Percentiles rank a stretch among this genome's conserved stretches.
Evolutionary conservation across 2,888 invertebrate genomes (phyloP).

Genomic region (Phragmatobia fuliginosa): DNA sequence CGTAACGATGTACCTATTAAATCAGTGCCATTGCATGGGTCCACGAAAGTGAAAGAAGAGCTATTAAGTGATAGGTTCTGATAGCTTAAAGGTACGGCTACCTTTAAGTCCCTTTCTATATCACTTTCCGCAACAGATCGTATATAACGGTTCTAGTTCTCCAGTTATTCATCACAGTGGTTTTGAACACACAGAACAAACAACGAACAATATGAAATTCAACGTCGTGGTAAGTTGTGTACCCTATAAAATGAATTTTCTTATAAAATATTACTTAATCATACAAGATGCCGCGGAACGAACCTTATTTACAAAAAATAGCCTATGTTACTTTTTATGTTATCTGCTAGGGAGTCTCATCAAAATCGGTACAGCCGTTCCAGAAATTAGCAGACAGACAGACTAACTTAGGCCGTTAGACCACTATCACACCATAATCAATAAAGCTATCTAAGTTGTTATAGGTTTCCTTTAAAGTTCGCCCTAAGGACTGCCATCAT

Average conservation of each 20-base stretch:
- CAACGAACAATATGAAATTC: constrained; percentile 64
- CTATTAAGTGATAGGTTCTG: constrained; percentile 47
- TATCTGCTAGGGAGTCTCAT: no score
- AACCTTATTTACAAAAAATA: no score
- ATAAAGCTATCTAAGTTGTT: no score
- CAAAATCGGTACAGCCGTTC: no score
- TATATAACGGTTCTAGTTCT: constrained; percentile 70
- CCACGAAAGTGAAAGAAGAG: constrained; percentile 50
- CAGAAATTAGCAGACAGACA: no score
- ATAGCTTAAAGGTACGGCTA: constrained; percentile 44
- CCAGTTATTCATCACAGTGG: constrained; percentile 59
- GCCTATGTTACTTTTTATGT: no score
- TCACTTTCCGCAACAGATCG: constrained; percentile 71
- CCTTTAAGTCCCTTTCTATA: constrained; percentile 73
- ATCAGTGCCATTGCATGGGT: background rate
- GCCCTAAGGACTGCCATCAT: no score
- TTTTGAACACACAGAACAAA: constrained; percentile 39
- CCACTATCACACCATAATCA: no score
- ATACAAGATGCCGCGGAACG: no score
- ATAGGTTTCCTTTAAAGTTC: no score
- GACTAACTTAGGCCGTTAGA: no score
- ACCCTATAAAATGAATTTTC: background rate
- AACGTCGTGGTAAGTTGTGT: constrained; percentile 66
- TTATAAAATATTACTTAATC: background rate
- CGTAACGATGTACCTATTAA: background rate